A percentile compares a stretch with the other conserved stretches of the same genome.
phyloP scores from a whole-genome alignment of 2,797 vertebrate species.

The Chaunax sp. region DNA sequence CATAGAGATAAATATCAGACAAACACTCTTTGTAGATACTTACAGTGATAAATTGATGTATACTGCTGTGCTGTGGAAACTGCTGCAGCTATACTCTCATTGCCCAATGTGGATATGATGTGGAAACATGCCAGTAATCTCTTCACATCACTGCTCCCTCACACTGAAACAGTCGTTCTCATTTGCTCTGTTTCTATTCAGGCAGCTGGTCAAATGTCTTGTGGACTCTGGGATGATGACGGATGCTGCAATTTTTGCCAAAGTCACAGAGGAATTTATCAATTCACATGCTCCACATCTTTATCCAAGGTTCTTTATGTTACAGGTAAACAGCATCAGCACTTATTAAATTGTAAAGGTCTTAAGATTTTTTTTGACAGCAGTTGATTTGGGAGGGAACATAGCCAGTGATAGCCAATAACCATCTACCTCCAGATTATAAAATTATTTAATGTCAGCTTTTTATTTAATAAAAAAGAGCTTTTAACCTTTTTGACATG shows the following conservation, averaged over 20 bases:
- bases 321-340: slow-evolving; percentile 86
- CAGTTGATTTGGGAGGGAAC: too few relatives aligned
- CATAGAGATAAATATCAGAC: neutral
- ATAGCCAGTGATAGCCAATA: too few relatives aligned
- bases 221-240: slow-evolving; percentile 82
- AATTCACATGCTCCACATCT: slow-evolving; percentile 81
- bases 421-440: too few relatives aligned
- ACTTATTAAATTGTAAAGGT: slow-evolving; percentile 18
- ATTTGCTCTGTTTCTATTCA: slow-evolving; percentile 62
- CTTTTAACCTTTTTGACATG: too few relatives aligned
- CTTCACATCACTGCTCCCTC: neutral
- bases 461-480: too few relatives aligned
- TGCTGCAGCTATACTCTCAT: too few relatives aligned
- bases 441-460: too few relatives aligned
- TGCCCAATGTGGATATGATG: too few relatives aligned
- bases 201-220: slow-evolving; percentile 84
- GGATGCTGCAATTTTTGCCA: slow-evolving; percentile 82
- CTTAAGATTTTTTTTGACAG: neutral
- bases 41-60: neutral
- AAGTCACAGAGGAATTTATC: slow-evolving; percentile 83
- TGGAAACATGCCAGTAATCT: too few relatives aligned
- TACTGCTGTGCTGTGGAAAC: too few relatives aligned
- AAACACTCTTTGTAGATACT: neutral
- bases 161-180: neutral
- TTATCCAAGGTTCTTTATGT: slow-evolving; percentile 83